Evolutionary conservation across 1,140 invertebrate genomes (phyloP).

Genomic region (Aporrectodea caliginosa): DNA sequence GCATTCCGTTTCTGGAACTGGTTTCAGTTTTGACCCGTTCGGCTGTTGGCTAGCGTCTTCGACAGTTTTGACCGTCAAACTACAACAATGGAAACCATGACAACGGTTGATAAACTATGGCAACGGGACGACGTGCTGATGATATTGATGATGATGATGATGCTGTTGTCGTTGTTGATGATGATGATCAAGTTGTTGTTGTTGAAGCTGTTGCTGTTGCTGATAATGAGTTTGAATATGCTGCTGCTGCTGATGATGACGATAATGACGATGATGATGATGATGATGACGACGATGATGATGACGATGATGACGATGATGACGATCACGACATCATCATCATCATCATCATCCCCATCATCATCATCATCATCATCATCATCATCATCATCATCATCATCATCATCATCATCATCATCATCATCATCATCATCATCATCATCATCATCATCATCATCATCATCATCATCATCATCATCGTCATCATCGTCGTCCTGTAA

Average conservation of each 20-base stretch:
- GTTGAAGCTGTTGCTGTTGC: not conserved
- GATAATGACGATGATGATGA: not conserved
- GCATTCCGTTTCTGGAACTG: not conserved
- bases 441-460: constrained; percentile 3
- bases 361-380: constrained; percentile 1
- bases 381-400: not conserved
- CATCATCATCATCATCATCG: not conserved
- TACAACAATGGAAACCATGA: not conserved
- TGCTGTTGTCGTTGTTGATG: not conserved
- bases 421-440: constrained; percentile 2
- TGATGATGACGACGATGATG: not conserved
- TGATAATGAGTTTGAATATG: not conserved
- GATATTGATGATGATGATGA: not conserved
- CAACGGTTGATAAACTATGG: not conserved
- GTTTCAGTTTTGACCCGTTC: not conserved
- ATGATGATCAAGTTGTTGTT: not conserved
- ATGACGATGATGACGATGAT: not conserved
- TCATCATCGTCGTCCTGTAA: no score
- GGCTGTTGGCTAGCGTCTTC: not conserved
- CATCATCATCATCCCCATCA: not conserved
- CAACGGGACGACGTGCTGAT: no score
- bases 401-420: constrained; percentile 1
- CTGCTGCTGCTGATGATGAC: not conserved
- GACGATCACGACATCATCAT: not conserved
- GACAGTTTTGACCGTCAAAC: not conserved